Evolutionary conservation across 2,797 vertebrate genomes (phyloP), one percentile per base, ranked within the genome.

Genomic region (Cebuella pygmaea): DNA sequence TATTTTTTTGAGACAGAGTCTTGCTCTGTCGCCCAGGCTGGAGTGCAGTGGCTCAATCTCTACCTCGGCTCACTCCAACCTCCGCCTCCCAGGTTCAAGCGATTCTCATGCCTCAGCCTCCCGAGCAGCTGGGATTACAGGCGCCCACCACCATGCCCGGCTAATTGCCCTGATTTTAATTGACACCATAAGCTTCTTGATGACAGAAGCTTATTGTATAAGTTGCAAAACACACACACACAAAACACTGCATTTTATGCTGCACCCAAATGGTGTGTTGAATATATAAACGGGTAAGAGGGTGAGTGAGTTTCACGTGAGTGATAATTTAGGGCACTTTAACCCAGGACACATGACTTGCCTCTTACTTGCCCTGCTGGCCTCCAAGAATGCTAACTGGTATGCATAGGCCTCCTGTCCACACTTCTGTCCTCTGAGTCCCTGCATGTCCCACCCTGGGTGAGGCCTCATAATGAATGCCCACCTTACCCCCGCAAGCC

Each of bases 161-260:
- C 64, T 67, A 67, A 67, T 67, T 36, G 20, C n/a, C 44, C 59
- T 36, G 20, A 44, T 75, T 95, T 90, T 89, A 76, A 90, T 93
- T 84, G 70, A 75, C n/a, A 74, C 80, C 36, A 41, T 33, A 59
- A 89, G 48, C 72, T 79, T 48, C 48, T 72, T 13, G 20, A 30
- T 6, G 48, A 67, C n/a, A 75, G 59, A 79, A 87, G 79, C 26
- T 61, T 46, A 20, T 39, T 67, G 92, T 67, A 27, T 36, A 50
- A 36, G 52, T 59, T 41, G 22, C 41, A 72, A 64, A 44, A 72
- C 36, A 26, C 78, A n/a, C 26, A 12, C 2, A 36, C 26, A 70
- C 57, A 13, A 17, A 80, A 2, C 9, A 9, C 41, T 7, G 17
- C 39, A 33, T n/a, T 1, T 57, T 41, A 17, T 10, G 52, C 52